Evolutionary conservation across 1,140 invertebrate species (phyloP), one percentile per base, ranked within the genome.

Genomic region (Popillia japonica): DNA sequence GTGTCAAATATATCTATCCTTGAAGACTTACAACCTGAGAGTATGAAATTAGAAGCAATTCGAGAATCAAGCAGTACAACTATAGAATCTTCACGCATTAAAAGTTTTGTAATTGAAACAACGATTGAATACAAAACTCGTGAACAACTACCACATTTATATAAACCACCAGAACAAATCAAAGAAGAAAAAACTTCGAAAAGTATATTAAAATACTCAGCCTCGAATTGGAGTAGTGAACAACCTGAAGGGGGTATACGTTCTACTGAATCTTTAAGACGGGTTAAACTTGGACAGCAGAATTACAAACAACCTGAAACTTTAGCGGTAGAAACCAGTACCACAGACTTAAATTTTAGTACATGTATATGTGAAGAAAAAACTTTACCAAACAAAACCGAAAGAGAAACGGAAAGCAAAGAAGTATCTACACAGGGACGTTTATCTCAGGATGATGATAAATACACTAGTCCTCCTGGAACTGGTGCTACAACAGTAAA

Each of bases 91-190:
- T 6, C 61, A 0, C 20, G n/a, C 8, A 34, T 22, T 4, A 68
- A 68, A 68, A 68, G 61, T 27, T 68, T 68, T 27, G n/a, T 68
- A 10, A 22, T 68, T 4, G 61, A 68, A 68, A 68, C 61, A 22
- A 20, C 61, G 22, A 22, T 68, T 34, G 61, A 68, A 68, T 68
- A 68, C 20, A 9, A 23, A 11, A 22, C 22, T 68, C 22, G 3
- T 68, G 61, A 68, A 23, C 61, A 14, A 23, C 6, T 68, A 2
- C 27, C 61, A 68, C 20, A n/a, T 7, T 34, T 2, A 23, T 20
- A 68, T 27, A 68, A 55, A 14, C 48, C 48, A 3, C 48, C 27
- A 4, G 27, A 34, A 34, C 27, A 34, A 34, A 34, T 34, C 2
- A 34, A 68, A 68, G 61, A 68, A 6, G 7, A 8, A 68, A 23